phyloP scores from a whole-genome alignment of 2,113 vertebrate species.

The Scalopus aquaticus region DNA sequence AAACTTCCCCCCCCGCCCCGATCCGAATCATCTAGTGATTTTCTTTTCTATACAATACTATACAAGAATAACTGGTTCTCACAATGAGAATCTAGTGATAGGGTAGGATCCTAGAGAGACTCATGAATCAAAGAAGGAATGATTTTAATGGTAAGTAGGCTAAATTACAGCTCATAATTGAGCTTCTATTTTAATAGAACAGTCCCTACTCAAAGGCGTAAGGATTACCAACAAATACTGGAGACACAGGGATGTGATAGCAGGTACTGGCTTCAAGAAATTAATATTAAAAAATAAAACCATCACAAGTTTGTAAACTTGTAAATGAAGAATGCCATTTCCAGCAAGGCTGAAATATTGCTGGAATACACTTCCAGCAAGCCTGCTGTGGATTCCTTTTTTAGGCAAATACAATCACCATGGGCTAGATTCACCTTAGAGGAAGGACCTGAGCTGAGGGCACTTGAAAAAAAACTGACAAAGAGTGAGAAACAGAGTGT shows the following conservation, averaged over 20 bases:
- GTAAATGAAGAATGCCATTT: background rate
- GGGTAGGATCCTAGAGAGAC: background rate
- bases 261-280: background rate
- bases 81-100: background rate
- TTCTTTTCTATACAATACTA: background rate
- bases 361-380: background rate
- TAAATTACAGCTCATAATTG: background rate
- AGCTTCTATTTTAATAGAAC: background rate
- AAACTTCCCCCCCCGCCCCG: background rate
- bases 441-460: background rate
- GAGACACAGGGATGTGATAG: background rate
- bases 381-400: background rate
- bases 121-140: background rate
- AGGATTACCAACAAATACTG: background rate
- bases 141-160: background rate
- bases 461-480: background rate
- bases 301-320: background rate
- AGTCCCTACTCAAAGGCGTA: background rate
- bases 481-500: background rate
- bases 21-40: background rate
- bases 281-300: background rate
- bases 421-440: background rate
- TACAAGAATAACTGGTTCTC: background rate
- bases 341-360: too few relatives aligned
- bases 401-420: background rate